Base-by-base conservation (phyloP, 64 coral and sea anemone species). In the Cladopsammia gracilis region DNA sequence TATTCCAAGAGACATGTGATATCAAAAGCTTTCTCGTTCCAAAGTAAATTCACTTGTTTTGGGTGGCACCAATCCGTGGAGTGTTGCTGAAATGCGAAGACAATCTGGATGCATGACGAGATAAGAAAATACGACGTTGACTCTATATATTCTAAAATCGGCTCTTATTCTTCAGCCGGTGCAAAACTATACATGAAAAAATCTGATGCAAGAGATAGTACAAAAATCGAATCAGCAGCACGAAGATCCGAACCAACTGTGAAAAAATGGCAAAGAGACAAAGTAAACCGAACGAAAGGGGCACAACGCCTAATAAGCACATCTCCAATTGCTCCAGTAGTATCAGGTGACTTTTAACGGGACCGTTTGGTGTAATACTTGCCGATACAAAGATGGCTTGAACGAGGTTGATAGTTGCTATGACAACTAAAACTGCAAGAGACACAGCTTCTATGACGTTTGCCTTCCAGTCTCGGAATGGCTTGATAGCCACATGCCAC, bases 381-480 rank as follows among this genome's bases (percentile, higher is more conserved):
- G 19, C 51, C 9, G 95, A 93, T 3, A 90, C 48, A 74, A 93
- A 64, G 3, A 76, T 14, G 0, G 95, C 91, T 71, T 90, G 67
- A 11, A 25, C 25, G 1, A 96, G 68, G 58, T 85, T 90, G 47
- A 86, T 73, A 7, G 75, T 93, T 16, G 90, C 90, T 42, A 96
- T 93, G 15, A 60, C 44, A 64, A 93, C 72, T 23, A 92, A 72
- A 20, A 52, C 59, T 44, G 82, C 6, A 13, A 96, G 87, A 16
- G 89, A 96, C 11, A 90, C 19, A 0, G 77, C 54, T 18, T 92
- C 95, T 18, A 83, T 50, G 24, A 85, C 24, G 81, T 96, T 96
- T 10, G 88, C 87, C 74, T 73, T 93, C 2, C 8, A 10, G 60
- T 96, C 79, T 45, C 83, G 80, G 20, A 77, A 96, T 2, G 95